Base-by-base conservation (phyloP, 1,140 invertebrate genomes). In the Archivesica marissinica region DNA sequence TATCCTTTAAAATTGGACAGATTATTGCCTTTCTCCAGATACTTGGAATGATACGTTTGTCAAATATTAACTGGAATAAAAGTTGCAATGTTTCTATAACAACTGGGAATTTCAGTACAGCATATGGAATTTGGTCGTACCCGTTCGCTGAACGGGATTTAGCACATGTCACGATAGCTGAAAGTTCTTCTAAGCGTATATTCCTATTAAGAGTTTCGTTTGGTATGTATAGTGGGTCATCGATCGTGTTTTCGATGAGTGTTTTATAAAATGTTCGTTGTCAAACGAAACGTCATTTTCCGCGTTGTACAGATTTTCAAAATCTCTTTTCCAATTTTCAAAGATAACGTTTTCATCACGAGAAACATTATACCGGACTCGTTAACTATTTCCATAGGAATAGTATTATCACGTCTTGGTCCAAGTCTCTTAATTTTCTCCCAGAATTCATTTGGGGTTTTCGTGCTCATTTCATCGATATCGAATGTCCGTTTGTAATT, bases 1-100 rank as follows among this genome's bases (percentile, higher is more conserved):
- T 20, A 50, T 84, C 81, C 39, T 84, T 84, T 25, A 76, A 33
- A 13, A 84, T 66, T 11, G 81, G 81, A 47, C 70, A 75, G 20
- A 84, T 84, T 38, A 84, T 76, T 2, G 81, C 41, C n/a, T 76
- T 6, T 61, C 81, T 41, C 81, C 81, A 84, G 23, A 84, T 56
- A 35, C 38, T 54, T 52, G 61, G 61, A 20, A 82, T 82, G 23
- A 74, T 56, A 3, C 50, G 23, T 6, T 47, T 82, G 25, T 82
- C 79, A 39, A 74, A 74, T 28, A 54, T 17, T 52, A 82, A 44
- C 25, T 82, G 79, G 61, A 82, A 82, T 23, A 82, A 38, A 7
- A 2, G 1, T 20, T 61, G 41, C 6, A 82, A 15, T 0, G 33
- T 30, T n/a, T 4, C 33, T 25, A 82, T 61, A 30, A 68, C 38